phyloP scores from a whole-genome alignment of 2,113 vertebrate species.

The Isurus oxyrinchus region DNA sequence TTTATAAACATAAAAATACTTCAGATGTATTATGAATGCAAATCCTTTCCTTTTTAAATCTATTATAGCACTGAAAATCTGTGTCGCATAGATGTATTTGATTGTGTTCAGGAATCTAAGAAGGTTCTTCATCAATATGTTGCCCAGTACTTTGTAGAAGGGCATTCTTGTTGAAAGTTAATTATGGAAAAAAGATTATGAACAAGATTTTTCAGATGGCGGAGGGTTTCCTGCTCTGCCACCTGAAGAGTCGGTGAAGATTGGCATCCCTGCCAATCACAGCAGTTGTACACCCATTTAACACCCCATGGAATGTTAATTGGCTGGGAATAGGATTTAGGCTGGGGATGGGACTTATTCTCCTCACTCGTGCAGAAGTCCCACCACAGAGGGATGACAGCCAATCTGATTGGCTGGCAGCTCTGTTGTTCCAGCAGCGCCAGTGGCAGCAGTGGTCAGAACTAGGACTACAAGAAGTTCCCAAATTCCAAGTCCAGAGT shows the following conservation, averaged over 20 bases:
- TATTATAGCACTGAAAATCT: no score
- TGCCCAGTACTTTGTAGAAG: neutral
- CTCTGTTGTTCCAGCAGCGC: neutral
- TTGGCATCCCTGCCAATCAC: no score
- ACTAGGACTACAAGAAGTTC: no score
- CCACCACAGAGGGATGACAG: neutral
- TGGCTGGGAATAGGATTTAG: neutral
- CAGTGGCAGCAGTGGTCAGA: neutral
- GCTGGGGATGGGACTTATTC: neutral
- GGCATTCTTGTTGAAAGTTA: neutral
- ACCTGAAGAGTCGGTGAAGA: neutral
- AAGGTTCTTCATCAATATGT: neutral
- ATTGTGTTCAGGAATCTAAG: neutral
- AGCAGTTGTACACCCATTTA: no score
- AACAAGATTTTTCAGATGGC: neutral
- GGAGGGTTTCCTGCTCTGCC: neutral
- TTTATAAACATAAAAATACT: neutral
- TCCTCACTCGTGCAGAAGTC: neutral
- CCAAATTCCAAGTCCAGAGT: neutral
- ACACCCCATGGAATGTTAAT: no score
- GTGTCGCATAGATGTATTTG: neutral
- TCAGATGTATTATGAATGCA: neutral
- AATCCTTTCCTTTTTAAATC: neutral
- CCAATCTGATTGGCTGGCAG: neutral
- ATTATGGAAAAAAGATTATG: neutral